These are phyloP conservation scores for Amblyraja radiata DNA, from an alignment of 2,797 vertebrate genomes.

Conservation along the genomic window DNA sequence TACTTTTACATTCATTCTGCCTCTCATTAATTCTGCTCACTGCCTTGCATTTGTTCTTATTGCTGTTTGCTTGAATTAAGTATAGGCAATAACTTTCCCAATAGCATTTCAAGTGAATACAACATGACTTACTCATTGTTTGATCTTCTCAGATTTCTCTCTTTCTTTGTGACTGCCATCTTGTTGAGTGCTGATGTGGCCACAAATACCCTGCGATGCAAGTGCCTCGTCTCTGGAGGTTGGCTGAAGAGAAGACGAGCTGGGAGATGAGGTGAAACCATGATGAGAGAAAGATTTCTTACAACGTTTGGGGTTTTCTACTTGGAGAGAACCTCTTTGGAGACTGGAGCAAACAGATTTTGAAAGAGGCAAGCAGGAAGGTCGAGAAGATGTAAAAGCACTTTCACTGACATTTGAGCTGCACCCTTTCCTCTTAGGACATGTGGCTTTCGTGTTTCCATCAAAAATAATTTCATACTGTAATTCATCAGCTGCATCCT, in stretches of 20 bases:
- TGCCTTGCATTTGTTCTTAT: background rate
- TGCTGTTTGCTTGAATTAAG: background rate
- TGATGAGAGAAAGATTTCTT: conserved; percentile 21
- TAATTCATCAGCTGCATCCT: conserved; percentile 40
- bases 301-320: conserved; percentile 17
- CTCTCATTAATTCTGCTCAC: background rate
- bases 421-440: background rate
- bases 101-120: background rate
- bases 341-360: conserved; percentile 41
- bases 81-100: background rate
- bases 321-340: conserved; percentile 2
- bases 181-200: background rate
- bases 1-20: background rate
- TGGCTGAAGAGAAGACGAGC: background rate
- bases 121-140: conserved; percentile 18
- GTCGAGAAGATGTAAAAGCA: conserved; percentile 40
- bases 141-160: background rate
- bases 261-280: background rate
- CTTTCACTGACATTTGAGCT: conserved; percentile 3
- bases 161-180: background rate
- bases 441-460: conserved; percentile 36
- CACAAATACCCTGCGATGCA: background rate
- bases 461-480: conserved; percentile 27
- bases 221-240: background rate
- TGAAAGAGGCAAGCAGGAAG: conserved; percentile 45